Conservation (phyloP, 2,113 vertebrate genomes). For the Pollimyrus isidori region DNA sequence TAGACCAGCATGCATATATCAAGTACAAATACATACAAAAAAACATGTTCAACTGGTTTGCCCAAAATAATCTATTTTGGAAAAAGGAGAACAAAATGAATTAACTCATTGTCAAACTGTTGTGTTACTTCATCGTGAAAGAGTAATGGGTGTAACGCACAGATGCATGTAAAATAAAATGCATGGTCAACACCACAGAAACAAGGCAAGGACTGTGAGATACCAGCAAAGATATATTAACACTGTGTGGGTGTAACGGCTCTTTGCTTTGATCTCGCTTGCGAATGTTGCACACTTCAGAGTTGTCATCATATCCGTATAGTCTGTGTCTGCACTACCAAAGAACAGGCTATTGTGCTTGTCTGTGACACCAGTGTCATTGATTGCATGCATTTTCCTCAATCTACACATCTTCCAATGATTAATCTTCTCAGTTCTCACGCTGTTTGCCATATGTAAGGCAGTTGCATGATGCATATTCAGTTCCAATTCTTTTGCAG, state of each 20-base stretch:
- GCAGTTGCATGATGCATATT: neutral
- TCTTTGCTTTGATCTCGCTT: neutral
- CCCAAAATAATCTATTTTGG: neutral
- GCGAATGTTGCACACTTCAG: neutral
- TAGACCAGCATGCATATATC: neutral
- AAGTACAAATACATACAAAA: neutral
- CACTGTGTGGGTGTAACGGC: neutral
- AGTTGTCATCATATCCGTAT: neutral
- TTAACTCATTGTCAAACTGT: neutral
- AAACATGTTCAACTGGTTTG: neutral
- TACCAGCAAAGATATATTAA: neutral
- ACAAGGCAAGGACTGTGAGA: neutral
- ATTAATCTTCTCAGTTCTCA: too few relatives aligned
- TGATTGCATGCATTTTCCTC: too few relatives aligned
- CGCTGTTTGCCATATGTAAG: too few relatives aligned
- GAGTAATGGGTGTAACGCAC: neutral
- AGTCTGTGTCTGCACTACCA: too few relatives aligned
- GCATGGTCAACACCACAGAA: neutral
- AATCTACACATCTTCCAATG: too few relatives aligned
- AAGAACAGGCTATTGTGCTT: too few relatives aligned
- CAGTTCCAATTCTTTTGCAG: neutral
- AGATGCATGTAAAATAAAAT: neutral
- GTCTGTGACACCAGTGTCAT: too few relatives aligned
- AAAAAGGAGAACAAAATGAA: neutral
- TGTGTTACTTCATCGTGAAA: neutral